Evolutionary conservation across 2,888 invertebrate genomes (phyloP), one percentile per base, ranked within the genome.

Genomic region (Trichopoda pennipes): DNA sequence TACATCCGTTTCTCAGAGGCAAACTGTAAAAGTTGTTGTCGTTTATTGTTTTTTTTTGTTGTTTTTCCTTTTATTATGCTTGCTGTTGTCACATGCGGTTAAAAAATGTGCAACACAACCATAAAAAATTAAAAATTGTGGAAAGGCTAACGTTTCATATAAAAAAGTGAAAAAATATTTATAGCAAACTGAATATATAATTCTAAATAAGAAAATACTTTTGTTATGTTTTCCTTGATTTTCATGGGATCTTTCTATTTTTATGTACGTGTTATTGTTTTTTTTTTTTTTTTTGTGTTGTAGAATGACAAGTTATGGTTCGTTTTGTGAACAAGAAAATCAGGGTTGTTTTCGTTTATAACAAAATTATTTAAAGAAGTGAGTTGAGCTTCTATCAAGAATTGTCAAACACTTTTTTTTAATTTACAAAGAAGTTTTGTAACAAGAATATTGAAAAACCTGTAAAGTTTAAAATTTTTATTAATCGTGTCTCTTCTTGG

Each of bases 1-100:
- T 60, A 76, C 32, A 77, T 73, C 74, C 78, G 81, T 74, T 81
- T 75, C 56, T 44, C 64, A 58, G 77, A 74, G 73, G 77, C 77
- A 81, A 81, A 73, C 81, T 58, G 17, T 35, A 64, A 58, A 53
- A 77, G 55, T 75, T 78, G 38, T 69, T 78, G 70, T 70, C 70
- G 19, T 55, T 23, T 64, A 23, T 28, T 32, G n/a, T 19, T 61
- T 35, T 14, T 21, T 12, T 12, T 56, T 35, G 28, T 44, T 56
- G 19, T 35, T 53, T 28, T 58, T 16, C 28, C 42, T 7, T 58
- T 61, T 38, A 12, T 12, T 38, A 12, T 38, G 28, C 0, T 51
- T 55, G 32, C 10, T 12, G 0, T 53, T 53, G 10, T 58, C 6
- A 28, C 12, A 66, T 66, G 53, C 55, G 35, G 68, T 32, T 60